These are phyloP conservation scores for Apeira syringaria DNA, from an alignment of 2,888 invertebrate genomes.

Conservation along the genomic window DNA sequence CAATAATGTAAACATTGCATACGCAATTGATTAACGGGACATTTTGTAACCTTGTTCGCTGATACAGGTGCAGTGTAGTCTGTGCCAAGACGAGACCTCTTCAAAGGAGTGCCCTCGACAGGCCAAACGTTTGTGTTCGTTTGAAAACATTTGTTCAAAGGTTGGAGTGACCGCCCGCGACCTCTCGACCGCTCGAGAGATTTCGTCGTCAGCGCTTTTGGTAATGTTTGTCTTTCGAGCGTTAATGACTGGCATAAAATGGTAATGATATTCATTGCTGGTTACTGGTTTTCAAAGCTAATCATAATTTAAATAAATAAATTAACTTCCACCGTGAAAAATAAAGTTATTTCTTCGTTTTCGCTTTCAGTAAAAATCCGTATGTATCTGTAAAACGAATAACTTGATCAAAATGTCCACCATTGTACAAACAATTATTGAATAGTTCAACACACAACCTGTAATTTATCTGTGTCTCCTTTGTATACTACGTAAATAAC, in stretches of 20 bases:
- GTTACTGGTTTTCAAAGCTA: conserved; percentile 1
- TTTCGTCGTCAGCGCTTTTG: conserved; percentile 20
- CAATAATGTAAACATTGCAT: too few relatives aligned
- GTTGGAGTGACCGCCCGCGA: conserved; percentile 37
- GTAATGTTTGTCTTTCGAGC: conserved; percentile 16
- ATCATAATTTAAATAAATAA: too few relatives aligned
- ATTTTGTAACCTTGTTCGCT: conserved; percentile 8
- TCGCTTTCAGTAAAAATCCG: too few relatives aligned
- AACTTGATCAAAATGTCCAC: too few relatives aligned
- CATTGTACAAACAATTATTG: too few relatives aligned
- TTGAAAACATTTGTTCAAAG: conserved; percentile 50
- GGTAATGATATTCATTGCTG: conserved; percentile 15
- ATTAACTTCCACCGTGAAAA: too few relatives aligned
- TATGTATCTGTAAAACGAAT: too few relatives aligned
- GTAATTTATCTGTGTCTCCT: too few relatives aligned
- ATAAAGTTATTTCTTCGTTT: too few relatives aligned
- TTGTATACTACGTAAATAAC: too few relatives aligned
- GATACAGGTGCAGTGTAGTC: background rate
- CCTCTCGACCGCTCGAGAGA: conserved; percentile 55
- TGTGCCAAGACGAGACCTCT: conserved; percentile 24
- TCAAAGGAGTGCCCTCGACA: conserved; percentile 45
- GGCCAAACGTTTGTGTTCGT: conserved; percentile 48
- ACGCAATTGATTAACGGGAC: too few relatives aligned
- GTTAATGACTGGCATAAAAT: conserved; percentile 17
- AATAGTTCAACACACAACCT: too few relatives aligned